Base-by-base conservation (phyloP, 2,888 invertebrate genomes). In the Drosophila aldrichi region DNA sequence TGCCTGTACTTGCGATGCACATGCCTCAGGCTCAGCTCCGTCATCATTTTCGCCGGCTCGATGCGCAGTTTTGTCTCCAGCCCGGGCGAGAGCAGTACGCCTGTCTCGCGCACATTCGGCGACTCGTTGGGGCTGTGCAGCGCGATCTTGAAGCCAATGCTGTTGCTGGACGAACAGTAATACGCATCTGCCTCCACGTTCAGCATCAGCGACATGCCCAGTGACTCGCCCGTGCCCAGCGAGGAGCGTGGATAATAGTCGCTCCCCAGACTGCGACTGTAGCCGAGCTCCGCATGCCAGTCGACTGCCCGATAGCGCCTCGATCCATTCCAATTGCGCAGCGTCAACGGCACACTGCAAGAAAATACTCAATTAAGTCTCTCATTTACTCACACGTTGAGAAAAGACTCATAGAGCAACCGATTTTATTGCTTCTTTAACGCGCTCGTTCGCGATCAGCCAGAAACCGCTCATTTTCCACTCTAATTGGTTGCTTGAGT, bases 141-240 rank as follows among this genome's bases (percentile, higher is more conserved):
- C 0, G 91, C 82, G 8, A 92, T 63, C 80, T 92, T 92, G 55
- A 93, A 92, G 6, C 93, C 93, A 16, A 90, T 77, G 69, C 92
- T 96, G 82, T 94, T 95, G 8, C 96, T 96, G 0, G 96, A 96
- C 2, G 96, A 96, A 89, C 97, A 97, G 91, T 95, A 96, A 90
- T 97, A 97, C 85, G 96, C 95, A 1, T 94, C 94, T 4, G 95
- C 84, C 74, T 96, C 95, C 0, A 96, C 95, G 88, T 97, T 95
- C 46, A 97, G 92, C 0, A 95, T 94, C 16, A 97, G 90, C 1
- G 95, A 95, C 44, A 97, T 93, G 0, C 97, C 97, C 61, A 96
- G 94, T 74, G 95, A 95, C 25, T 95, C 95, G 8, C 97, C 97
- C 16, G 95, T 94, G 43, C 96, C 92, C 44, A 88, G 81, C 5